Evolutionary conservation across 2,113 vertebrate species (phyloP), one percentile per base, ranked within the genome.

Genomic region (Onychorhynchus coronatus): DNA sequence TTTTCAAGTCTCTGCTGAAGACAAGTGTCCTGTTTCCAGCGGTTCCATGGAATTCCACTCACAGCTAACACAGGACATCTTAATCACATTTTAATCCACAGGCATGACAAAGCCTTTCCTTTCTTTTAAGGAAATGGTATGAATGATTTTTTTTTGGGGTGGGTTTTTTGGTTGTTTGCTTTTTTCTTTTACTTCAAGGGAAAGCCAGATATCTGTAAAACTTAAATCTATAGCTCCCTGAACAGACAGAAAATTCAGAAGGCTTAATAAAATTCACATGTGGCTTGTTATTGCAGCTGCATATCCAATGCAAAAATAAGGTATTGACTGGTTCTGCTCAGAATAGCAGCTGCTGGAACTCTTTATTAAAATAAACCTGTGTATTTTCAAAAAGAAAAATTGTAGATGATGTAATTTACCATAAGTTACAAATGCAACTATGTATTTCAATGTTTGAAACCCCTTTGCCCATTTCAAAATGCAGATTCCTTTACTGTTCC

Each of bases 221-320:
- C 52, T 88, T 92, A 76, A 76, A 93, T 95, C 93, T 93, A 81
- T 33, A 89, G 85, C 85, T 96, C 92, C 92, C 76, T 86, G 44
- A 95, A 67, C 75, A 92, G 88, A 91, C 11, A 91, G 85, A 95
- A 95, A 92, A 93, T 92, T 89, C 33, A 5, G 92, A 89, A 86
- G 49, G 72, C 65, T 95, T 93, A 94, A 95, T 90, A 94, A 95
- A 97, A 94, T 28, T 91, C 93, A 90, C 90, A 92, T 87, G 93
- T 95, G 77, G 82, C 85, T 91, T 95, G 91, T 93, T 95, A 93
- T 95, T 96, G 78, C 42, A 87, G 94, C 91, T 86, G 81, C 89
- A 73, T 92, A 94, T 88, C 78, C 68, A 94, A 95, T 35, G 67
- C 89, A 94, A 96, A 97, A 95, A 84, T 81, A 96, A 95, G 76